Evolutionary conservation across 1,140 invertebrate species (phyloP).

Genomic region (Penaeus vannamei): DNA sequence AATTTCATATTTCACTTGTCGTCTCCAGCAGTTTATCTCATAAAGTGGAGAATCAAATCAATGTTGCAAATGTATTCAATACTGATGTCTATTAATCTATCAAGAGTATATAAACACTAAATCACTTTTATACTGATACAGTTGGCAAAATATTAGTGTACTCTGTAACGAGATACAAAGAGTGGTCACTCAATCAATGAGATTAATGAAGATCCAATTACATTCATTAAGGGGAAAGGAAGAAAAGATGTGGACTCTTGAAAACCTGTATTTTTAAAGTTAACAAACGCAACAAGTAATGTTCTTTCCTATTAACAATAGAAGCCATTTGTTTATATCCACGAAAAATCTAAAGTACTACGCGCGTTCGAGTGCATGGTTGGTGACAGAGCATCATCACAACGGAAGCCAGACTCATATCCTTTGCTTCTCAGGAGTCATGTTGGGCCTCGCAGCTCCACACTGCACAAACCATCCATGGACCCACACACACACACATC

Average conservation of each 20-base stretch:
- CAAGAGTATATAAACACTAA: no score
- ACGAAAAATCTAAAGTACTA: conserved; percentile 68
- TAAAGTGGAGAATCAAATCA: no score
- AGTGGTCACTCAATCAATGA: not conserved
- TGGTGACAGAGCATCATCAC: conserved; percentile 58
- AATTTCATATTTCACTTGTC: no score
- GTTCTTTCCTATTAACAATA: conserved; percentile 69
- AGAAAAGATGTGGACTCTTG: conserved; percentile 66
- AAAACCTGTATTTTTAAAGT: conserved; percentile 69
- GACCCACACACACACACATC: conserved; percentile 63
- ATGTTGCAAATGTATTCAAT: no score
- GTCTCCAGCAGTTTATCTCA: no score
- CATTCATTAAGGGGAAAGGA: conserved; percentile 25
- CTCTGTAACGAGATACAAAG: not conserved
- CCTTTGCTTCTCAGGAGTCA: conserved; percentile 37
- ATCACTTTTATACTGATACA: no score
- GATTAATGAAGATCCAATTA: not conserved
- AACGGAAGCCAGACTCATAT: conserved; percentile 54
- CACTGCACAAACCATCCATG: conserved; percentile 59
- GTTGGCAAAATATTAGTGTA: no score
- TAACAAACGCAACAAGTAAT: conserved; percentile 69
- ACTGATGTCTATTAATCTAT: no score
- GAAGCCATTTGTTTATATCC: conserved; percentile 69
- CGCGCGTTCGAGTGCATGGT: conserved; percentile 66
- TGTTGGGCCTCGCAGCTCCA: conserved; percentile 57